Evolutionary conservation across 2,888 invertebrate species (phyloP), one percentile per base, ranked within the genome.

Genomic region (Ectemnius cavifrons): DNA sequence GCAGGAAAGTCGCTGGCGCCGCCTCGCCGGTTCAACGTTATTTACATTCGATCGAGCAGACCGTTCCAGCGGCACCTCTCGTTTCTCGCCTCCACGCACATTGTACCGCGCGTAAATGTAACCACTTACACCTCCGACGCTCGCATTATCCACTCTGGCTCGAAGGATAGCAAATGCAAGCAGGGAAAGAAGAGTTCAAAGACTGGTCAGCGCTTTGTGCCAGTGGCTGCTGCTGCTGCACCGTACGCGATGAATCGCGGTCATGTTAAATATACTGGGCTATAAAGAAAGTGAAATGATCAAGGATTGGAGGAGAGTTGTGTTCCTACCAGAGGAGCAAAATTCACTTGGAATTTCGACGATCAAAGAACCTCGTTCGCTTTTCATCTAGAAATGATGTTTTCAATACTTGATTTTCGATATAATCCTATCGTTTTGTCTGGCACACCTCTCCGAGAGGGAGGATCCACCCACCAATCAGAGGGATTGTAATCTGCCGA

Each of bases 31-130:
- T 81, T 79, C 66, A 71, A 64, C 79, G 78, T 83, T 83, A 81
- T 81, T 83, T 73, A 81, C 82, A 78, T 78, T 78, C 83, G 83
- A 83, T 83, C 74, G 78, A 82, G 83, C 83, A 79, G 72, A 79
- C 65, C 63, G 81, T 49, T 67, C 69, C 74, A 75, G 18, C 63
- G 75, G 59, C 71, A 74, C 74, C 74, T 79, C 76, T 77, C 71
- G 83, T 83, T 82, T 82, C 78, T 76, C 82, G 75, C 78, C 69
- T 81, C 71, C 73, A 77, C 83, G 83, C 83, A 75, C 79, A 79
- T 75, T 65, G 75, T 63, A 68, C 62, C 60, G 8, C 80, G 75
- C 80, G 81, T 79, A 79, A 81, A 79, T 63, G 76, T 79, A 49
- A 67, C 71, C 65, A 49, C 67, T 63, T 63, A 66, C 73, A 73